Evolutionary conservation across 2,888 invertebrate genomes (phyloP), one percentile per base, ranked within the genome.

Genomic region (Sceliomorpha sp.): DNA sequence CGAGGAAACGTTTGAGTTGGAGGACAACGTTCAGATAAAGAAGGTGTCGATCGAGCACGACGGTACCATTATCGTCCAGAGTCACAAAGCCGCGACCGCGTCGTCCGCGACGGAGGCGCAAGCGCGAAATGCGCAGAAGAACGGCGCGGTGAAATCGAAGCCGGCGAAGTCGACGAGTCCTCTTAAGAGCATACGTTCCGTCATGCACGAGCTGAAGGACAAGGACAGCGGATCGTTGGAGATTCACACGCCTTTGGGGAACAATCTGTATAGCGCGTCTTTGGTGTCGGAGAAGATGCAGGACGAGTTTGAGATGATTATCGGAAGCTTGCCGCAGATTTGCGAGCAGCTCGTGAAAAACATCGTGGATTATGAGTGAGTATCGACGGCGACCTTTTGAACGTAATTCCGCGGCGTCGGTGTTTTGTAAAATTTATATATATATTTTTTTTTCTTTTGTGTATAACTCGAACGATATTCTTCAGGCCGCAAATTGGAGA

Each of bases 401-500:
- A n/a, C n/a, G n/a, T n/a, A n/a, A n/a, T n/a, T n/a, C n/a, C n/a
- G n/a, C n/a, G n/a, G n/a, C n/a, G n/a, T n/a, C n/a, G n/a, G n/a
- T n/a, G n/a, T n/a, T n/a, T n/a, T n/a, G n/a, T n/a, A n/a, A n/a
- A n/a, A n/a, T n/a, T n/a, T n/a, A n/a, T n/a, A n/a, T n/a, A n/a
- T n/a, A n/a, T n/a, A n/a, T n/a, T n/a, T n/a, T n/a, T n/a, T n/a
- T n/a, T n/a, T n/a, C n/a, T n/a, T n/a, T n/a, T n/a, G n/a, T n/a
- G n/a, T n/a, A n/a, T 32, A 32, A 10, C 31, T 29, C 2, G 5
- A 47, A 9, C 10, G 10, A 8, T 34, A 10, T 34, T n/a, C 53
- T 60, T 17, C 36, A 81, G 76, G 4, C 79, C 82, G 2, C 45
- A 69, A 4, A 5, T 80, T 5, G 79, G 76, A 2, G 83, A 84